phyloP scores from a whole-genome alignment of 1,140 invertebrate genomes.

The Caenorhabditis brenneri region DNA sequence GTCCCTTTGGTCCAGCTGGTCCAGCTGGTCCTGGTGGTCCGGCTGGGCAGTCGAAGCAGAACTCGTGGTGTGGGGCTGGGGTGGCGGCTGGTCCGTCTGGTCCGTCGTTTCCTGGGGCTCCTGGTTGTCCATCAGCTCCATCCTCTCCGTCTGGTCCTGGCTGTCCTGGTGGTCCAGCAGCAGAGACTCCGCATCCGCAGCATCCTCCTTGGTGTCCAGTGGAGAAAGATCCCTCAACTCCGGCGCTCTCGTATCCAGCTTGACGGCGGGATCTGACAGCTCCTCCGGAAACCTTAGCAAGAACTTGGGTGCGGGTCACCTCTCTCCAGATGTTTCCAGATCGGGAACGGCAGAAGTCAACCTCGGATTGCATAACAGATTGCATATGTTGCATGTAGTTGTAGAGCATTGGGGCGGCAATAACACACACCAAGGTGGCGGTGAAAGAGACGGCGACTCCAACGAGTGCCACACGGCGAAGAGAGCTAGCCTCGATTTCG shows the following conservation, averaged over 20 bases:
- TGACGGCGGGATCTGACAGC: slow-evolving; percentile 55
- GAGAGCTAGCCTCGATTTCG: slow-evolving; percentile 49
- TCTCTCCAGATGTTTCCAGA: slow-evolving; percentile 67
- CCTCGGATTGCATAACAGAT: slow-evolving; percentile 66
- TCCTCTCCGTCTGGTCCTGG: slow-evolving; percentile 61
- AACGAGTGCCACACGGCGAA: slow-evolving; percentile 54
- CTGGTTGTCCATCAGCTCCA: slow-evolving; percentile 56
- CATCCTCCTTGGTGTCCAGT: slow-evolving; percentile 51
- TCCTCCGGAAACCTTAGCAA: slow-evolving; percentile 46
- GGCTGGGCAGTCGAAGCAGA: slow-evolving; percentile 61
- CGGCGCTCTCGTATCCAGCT: slow-evolving; percentile 58
- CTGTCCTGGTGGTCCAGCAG: slow-evolving; percentile 60
- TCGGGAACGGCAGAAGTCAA: slow-evolving; percentile 66
- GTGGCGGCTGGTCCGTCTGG: slow-evolving; percentile 54
- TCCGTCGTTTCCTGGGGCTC: slow-evolving; percentile 55
- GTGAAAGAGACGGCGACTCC: slow-evolving; percentile 60
- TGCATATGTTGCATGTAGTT: slow-evolving; percentile 69
- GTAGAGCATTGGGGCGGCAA: slow-evolving; percentile 70
- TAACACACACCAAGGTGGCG: slow-evolving; percentile 69
- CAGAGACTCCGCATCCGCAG: slow-evolving; percentile 60
- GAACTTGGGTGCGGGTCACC: slow-evolving; percentile 62
- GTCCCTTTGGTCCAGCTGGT: slow-evolving; percentile 51
- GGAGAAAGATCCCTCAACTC: slow-evolving; percentile 42
- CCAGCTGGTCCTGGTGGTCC: slow-evolving; percentile 57
- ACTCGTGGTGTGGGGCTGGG: slow-evolving; percentile 52